These are phyloP conservation scores for Lutjanus erythropterus DNA, from an alignment of 2,113 vertebrate genomes.

Conservation along the genomic window DNA sequence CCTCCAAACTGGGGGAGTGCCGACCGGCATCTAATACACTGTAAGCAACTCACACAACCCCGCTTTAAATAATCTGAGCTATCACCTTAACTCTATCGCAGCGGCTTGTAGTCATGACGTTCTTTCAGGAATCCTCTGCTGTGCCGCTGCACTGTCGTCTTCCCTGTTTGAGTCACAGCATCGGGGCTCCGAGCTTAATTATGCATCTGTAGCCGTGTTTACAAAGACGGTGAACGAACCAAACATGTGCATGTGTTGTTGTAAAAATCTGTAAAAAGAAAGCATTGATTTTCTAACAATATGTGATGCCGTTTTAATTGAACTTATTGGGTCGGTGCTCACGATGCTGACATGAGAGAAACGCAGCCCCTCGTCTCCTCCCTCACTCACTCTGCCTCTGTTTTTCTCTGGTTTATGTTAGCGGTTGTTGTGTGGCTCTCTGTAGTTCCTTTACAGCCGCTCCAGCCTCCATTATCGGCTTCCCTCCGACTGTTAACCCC, in stretches of 20 bases:
- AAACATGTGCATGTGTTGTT: background rate
- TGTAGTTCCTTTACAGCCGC: constrained; percentile 55
- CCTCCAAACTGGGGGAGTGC: no score
- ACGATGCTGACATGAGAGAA: background rate
- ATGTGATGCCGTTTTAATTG: background rate
- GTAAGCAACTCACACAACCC: no score
- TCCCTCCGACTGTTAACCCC: constrained; percentile 68
- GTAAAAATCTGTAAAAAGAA: background rate
- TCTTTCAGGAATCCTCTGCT: constrained; percentile 25
- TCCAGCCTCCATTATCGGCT: constrained; percentile 69
- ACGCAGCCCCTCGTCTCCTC: constrained; percentile 18
- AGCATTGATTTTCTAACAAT: background rate
- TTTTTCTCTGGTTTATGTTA: constrained; percentile 41
- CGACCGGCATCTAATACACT: no score
- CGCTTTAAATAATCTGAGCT: no score
- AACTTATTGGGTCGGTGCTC: constrained; percentile 22
- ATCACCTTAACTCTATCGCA: no score
- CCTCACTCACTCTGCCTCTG: constrained; percentile 14
- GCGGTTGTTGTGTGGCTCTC: constrained; percentile 49
- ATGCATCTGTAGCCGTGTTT: constrained; percentile 41
- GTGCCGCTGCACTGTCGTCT: constrained; percentile 12
- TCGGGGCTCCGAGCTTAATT: constrained; percentile 24
- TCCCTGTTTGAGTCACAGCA: constrained; percentile 19
- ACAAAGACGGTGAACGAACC: background rate
- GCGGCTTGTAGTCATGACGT: no score